Evolutionary conservation across 2,113 vertebrate genomes (phyloP).

Genomic region (Dasypus novemcinctus): DNA sequence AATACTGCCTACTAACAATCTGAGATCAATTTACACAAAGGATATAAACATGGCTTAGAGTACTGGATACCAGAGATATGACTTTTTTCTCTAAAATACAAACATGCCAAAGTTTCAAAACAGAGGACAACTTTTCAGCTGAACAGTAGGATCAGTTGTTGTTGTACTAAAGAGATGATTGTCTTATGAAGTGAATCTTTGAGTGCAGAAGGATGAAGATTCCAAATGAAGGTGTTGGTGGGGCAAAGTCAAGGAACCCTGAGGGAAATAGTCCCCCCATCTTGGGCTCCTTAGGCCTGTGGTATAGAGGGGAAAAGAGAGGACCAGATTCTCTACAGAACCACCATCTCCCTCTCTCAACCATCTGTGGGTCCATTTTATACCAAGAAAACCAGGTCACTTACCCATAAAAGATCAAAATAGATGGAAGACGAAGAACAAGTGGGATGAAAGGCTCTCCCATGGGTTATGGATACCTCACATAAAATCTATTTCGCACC

Average conservation of each 20-base stretch:
- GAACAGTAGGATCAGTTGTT: not conserved
- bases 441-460: not conserved
- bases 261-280: not conserved
- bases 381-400: not conserved
- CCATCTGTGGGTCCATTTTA: not conserved
- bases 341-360: not conserved
- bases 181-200: not conserved
- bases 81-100: not conserved
- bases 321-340: rapidly evolving
- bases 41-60: not conserved
- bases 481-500: not conserved
- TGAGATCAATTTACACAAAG: not conserved
- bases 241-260: not conserved
- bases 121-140: not conserved
- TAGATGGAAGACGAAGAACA: not conserved
- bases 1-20: not conserved
- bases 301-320: not conserved
- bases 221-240: not conserved
- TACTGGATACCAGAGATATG: not conserved
- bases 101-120: not conserved
- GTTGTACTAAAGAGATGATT: not conserved
- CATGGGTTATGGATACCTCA: not conserved
- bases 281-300: not conserved
- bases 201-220: no score
- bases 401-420: not conserved